Evolutionary conservation across 2,888 invertebrate species (phyloP), one percentile per base, ranked within the genome.

Genomic region (Serrognathus titanus): DNA sequence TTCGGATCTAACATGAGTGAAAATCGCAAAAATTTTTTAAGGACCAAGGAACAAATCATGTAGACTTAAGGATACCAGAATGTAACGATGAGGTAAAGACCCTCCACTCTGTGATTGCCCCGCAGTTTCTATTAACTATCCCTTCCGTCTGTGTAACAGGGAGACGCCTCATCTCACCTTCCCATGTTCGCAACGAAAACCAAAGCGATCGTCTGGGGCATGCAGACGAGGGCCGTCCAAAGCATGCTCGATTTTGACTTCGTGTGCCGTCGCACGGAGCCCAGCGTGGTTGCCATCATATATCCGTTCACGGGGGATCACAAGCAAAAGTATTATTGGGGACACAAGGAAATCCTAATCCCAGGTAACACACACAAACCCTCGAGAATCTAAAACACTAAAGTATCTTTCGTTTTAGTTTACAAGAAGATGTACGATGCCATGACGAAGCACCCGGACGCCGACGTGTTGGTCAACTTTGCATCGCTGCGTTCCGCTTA

Each of bases 281-380:
- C 97, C 0, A 92, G 92, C 0, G 93, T 99, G 1, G 96, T 94
- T 0, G 97, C 97, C 35, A 92, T 98, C 75, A 95, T 98, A 37
- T 99, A 99, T 79, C 99, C 99, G 0, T 97, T 99, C 80, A 96
- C 92, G 10, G 97, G 97, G 0, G 97, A 99, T 78, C 98, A 99
- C 79, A 97, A 97, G 75, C 97, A 97, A 79, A 99, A 99, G 78
- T 99, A 94, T 81, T 99, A 99, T 78, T 99, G 97, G 89, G 99
- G 99, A 1, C 98, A 99, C 79, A 96, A 97, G 75, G 98, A 98
- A 76, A 90, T 97, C 48, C 84, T 96, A 24, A 88, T 96, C 70
- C 91, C 89, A 0, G 65, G 68, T 72, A 57, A 48, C 38, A 82
- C n/a, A n/a, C 84, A 24, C n/a, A 6, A 31, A 31, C 2, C 16